Conservation (phyloP, 2,113 vertebrate genomes). For the Ptyas mucosa region DNA sequence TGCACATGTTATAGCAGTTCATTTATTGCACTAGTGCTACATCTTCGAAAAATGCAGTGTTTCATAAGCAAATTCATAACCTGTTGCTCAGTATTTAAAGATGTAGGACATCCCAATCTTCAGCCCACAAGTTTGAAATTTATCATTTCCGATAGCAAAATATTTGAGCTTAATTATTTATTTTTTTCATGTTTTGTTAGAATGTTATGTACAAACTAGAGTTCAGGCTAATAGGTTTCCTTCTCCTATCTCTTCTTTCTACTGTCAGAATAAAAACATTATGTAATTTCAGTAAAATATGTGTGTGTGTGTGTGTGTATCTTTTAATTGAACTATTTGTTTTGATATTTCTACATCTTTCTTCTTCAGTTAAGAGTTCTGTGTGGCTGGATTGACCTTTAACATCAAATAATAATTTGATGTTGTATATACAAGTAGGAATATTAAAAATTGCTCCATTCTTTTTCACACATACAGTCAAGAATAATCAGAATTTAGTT, state of each 20-base stretch:
- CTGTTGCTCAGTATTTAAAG: background rate
- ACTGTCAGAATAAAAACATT: constrained; percentile 59
- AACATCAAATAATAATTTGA: background rate
- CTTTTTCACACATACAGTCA: background rate
- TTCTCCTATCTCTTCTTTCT: constrained; percentile 15
- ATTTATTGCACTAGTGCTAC: background rate
- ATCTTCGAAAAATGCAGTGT: background rate
- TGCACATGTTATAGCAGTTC: background rate
- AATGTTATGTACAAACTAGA: constrained; percentile 6
- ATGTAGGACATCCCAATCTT: background rate
- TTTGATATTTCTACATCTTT: background rate
- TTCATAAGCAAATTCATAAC: background rate
- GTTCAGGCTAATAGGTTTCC: constrained; percentile 23
- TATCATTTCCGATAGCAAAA: constrained; percentile 36
- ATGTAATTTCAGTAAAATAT: constrained; percentile 35
- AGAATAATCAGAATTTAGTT: background rate
- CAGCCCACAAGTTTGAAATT: background rate
- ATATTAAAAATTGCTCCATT: background rate
- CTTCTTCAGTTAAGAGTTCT: background rate
- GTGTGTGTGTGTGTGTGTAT: constrained; percentile 32
- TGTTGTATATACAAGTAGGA: background rate
- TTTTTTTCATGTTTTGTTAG: constrained; percentile 30
- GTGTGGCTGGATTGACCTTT: background rate
- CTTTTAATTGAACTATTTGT: constrained; percentile 28
- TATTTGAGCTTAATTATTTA: constrained; percentile 1